A percentile compares a stretch with the other conserved stretches of the same genome.
Evolutionary conservation across 2,797 vertebrate genomes (phyloP).

Genomic region (Rhincodon typus): DNA sequence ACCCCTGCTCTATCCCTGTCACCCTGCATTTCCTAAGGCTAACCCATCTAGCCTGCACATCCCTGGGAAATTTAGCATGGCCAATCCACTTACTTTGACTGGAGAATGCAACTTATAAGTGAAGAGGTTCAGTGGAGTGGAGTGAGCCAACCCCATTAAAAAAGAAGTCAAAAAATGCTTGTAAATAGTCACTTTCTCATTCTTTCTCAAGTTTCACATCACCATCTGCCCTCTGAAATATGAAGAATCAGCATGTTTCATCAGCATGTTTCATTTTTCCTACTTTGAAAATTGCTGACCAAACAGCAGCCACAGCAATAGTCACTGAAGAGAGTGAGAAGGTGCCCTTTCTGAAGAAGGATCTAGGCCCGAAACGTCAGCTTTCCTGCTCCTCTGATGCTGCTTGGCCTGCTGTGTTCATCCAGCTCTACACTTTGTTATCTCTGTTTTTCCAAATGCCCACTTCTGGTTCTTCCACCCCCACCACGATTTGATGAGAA

Average conservation of each 20-base stretch:
- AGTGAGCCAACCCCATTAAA: background rate
- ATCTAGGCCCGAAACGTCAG: no score
- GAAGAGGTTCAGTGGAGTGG: background rate
- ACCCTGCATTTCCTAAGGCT: no score
- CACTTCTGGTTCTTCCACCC: background rate
- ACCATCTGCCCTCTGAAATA: background rate
- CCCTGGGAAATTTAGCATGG: no score
- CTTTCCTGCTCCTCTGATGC: no score
- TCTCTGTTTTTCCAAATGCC: background rate
- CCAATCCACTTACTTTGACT: background rate
- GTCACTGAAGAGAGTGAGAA: background rate
- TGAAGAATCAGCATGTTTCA: background rate
- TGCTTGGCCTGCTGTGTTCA: no score
- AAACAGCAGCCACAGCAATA: background rate
- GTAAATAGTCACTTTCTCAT: background rate
- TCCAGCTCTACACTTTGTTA: no score
- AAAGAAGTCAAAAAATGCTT: background rate
- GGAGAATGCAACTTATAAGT: background rate
- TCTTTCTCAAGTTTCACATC: background rate
- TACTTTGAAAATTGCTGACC: background rate
- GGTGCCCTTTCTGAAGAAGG: background rate
- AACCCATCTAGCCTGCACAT: no score
- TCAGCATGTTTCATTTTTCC: background rate
- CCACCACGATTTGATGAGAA: background rate
- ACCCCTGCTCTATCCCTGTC: no score